These are phyloP conservation scores for Guaruba guarouba DNA, from an alignment of 2,113 vertebrate genomes.

Conservation along the genomic window DNA sequence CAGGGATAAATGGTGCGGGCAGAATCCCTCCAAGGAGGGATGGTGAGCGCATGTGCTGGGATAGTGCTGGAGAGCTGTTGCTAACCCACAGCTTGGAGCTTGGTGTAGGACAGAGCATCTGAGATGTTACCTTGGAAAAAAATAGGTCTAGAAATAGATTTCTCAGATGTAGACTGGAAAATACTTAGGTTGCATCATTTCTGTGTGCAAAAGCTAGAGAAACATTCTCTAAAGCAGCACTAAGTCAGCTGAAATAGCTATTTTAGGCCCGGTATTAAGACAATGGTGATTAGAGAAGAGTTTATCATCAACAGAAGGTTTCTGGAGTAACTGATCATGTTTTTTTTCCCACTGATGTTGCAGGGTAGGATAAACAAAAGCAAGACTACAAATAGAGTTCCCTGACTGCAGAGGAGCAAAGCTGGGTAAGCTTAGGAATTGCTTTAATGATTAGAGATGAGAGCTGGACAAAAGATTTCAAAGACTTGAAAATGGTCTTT, in stretches of 20 bases:
- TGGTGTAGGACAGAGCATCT: neutral
- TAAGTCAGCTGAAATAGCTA: neutral
- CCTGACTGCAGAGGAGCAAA: neutral
- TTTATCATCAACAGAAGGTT: neutral
- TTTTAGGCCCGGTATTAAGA: neutral
- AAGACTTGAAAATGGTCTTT: neutral
- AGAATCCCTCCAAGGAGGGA: neutral
- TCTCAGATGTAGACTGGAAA: neutral
- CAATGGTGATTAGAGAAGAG: neutral
- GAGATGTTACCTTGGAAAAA: neutral
- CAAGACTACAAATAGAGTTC: neutral
- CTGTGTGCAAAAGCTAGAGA: neutral
- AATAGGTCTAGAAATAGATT: neutral
- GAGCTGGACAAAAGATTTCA: neutral
- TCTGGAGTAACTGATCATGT: neutral
- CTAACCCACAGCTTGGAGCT: neutral
- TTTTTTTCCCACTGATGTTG: neutral
- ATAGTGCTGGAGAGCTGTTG: neutral
- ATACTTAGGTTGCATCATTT: neutral
- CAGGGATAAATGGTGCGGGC: neutral
- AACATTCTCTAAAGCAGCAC: neutral
- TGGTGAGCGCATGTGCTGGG: neutral
- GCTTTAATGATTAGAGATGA: neutral
- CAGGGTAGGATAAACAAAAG: neutral
- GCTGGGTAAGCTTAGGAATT: neutral